phyloP scores from a whole-genome alignment of 1,140 invertebrate genomes.

The Euwallacea similis region DNA sequence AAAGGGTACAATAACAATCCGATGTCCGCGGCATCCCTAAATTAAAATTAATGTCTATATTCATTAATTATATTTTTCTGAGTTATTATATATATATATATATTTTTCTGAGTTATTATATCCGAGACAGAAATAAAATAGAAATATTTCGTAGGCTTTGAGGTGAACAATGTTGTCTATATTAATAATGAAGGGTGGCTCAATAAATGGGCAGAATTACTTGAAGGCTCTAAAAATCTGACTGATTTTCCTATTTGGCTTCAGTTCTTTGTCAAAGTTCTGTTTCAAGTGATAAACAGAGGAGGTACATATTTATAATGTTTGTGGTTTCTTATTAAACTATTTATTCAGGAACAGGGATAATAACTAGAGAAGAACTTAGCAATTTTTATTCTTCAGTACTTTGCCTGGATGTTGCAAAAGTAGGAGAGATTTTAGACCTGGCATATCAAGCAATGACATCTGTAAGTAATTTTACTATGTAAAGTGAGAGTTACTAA shows the following conservation, averaged over 20 bases:
- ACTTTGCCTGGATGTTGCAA: slow-evolving; percentile 61
- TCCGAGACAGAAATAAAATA: background rate
- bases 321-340: slow-evolving; percentile 20
- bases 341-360: slow-evolving; percentile 58
- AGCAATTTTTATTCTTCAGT: slow-evolving; percentile 70
- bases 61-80: no score
- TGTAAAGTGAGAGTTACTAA: background rate
- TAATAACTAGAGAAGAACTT: slow-evolving; percentile 65
- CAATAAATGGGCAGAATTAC: slow-evolving; percentile 63
- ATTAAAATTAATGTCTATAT: no score
- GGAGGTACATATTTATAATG: slow-evolving; percentile 56
- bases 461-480: slow-evolving; percentile 59
- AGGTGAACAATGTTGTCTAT: slow-evolving; percentile 49
- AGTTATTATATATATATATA: no score
- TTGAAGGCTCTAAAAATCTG: slow-evolving; percentile 60
- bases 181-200: slow-evolving; percentile 64
- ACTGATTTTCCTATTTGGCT: slow-evolving; percentile 68
- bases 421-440: slow-evolving; percentile 66
- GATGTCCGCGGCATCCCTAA: no score
- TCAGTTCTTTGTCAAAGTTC: slow-evolving; percentile 70
- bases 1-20: no score
- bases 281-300: slow-evolving; percentile 72
- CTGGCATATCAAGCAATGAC: slow-evolving; percentile 69
- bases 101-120: no score
- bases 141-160: slow-evolving; percentile 44